phyloP scores from a whole-genome alignment of 2,113 vertebrate species.

The Catagonus wagneri region DNA sequence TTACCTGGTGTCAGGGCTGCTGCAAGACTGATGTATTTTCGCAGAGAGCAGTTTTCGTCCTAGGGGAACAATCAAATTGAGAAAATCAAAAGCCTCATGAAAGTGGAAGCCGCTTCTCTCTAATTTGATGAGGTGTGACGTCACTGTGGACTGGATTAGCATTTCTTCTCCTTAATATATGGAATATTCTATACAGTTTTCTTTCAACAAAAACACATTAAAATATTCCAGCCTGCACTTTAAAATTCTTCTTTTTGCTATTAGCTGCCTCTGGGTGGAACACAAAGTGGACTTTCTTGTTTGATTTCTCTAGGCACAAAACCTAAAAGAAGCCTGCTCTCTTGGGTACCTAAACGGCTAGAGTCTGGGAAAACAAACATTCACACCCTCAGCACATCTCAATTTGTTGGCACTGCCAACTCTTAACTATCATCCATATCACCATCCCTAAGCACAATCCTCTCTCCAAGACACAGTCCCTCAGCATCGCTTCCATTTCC shows the following conservation, averaged over 20 bases:
- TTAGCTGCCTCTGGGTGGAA: background rate
- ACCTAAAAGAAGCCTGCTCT: background rate
- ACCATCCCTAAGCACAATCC: background rate
- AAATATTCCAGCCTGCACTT: background rate
- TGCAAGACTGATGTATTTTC: background rate
- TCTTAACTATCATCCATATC: accelerated
- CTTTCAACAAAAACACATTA: background rate
- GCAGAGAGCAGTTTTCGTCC: background rate
- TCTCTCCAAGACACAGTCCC: background rate
- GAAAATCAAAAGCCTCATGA: background rate
- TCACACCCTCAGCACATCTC: background rate
- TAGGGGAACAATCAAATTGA: background rate
- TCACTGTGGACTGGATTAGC: background rate
- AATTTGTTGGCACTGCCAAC: background rate
- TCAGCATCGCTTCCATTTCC: background rate
- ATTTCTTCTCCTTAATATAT: background rate
- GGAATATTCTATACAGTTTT: background rate
- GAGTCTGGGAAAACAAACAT: background rate
- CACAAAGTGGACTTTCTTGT: background rate
- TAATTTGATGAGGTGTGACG: background rate
- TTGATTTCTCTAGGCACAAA: background rate
- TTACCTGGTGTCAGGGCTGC: background rate
- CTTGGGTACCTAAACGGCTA: background rate
- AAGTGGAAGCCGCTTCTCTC: background rate
- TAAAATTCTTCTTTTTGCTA: background rate